These are phyloP conservation scores for Theristicus caerulescens DNA, from an alignment of 2,113 vertebrate species.

Conservation along the genomic window DNA sequence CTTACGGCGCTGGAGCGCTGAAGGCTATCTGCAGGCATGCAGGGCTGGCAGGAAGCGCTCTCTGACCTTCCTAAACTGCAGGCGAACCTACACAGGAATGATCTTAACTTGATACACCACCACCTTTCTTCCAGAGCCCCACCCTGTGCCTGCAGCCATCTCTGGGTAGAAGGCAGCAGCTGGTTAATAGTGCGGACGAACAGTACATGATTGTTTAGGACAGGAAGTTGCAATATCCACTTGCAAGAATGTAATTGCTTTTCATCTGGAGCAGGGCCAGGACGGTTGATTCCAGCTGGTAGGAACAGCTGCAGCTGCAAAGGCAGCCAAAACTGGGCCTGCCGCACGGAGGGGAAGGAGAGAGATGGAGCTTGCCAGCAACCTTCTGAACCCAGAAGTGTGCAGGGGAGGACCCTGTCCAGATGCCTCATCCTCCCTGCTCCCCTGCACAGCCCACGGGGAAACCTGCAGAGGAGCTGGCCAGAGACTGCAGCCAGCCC, in stretches of 20 bases:
- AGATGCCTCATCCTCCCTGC: not conserved
- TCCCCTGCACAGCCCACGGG: fast-evolving
- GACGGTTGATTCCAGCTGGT: slow-evolving; percentile 66
- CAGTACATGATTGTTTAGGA: slow-evolving; percentile 66
- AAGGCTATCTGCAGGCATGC: fast-evolving
- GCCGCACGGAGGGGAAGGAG: not conserved
- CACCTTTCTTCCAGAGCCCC: not conserved
- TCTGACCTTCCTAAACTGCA: not conserved
- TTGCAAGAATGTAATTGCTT: slow-evolving; percentile 69
- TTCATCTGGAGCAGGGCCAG: slow-evolving; percentile 48
- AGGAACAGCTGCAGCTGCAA: slow-evolving; percentile 55
- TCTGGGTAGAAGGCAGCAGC: slow-evolving; percentile 38
- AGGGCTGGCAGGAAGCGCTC: not conserved
- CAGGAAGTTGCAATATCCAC: slow-evolving; percentile 69
- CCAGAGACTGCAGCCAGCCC: not conserved
- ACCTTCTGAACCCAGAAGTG: slow-evolving; percentile 63
- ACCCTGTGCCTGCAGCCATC: not conserved
- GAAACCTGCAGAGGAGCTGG: not conserved
- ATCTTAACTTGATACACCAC: not conserved
- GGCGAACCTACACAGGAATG: not conserved
- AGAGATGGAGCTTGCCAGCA: slow-evolving; percentile 1
- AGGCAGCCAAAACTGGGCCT: slow-evolving; percentile 10
- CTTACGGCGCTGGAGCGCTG: not conserved
- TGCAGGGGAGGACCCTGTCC: not conserved
- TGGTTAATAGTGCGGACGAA: slow-evolving; percentile 44